Evolutionary conservation across 2,888 invertebrate species (phyloP).

Genomic region (Phaonia tiefii): DNA sequence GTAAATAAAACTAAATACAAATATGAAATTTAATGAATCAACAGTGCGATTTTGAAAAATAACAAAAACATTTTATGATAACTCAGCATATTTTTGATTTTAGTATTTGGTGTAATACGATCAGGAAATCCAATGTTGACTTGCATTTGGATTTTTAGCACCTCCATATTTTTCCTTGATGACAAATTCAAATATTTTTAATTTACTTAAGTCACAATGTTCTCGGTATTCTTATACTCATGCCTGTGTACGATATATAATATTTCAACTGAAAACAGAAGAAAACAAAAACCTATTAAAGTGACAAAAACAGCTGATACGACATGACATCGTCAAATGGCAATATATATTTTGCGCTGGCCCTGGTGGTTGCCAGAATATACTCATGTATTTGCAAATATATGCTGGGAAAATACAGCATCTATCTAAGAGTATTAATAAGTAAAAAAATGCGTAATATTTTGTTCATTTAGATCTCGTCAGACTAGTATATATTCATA

Average conservation of each 20-base stretch:
- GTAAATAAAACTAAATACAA: neutral
- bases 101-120: slow-evolving; percentile 1
- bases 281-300: neutral
- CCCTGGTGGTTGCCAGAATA: no score
- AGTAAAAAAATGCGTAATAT: no score
- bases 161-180: neutral
- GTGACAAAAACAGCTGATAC: no score
- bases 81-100: slow-evolving; percentile 17
- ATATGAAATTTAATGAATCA: slow-evolving; percentile 13
- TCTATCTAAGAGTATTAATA: no score
- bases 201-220: neutral
- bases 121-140: neutral
- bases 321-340: neutral
- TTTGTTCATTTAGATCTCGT: no score
- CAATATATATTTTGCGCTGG: no score
- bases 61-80: no score
- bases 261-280: neutral
- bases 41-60: no score
- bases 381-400: no score
- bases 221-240: neutral
- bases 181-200: slow-evolving; percentile 11
- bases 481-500: no score
- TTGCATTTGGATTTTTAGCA: neutral
- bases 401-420: no score
- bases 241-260: neutral